Percentiles rank a stretch among this genome's conserved stretches.
Conservation (phyloP, 1,140 invertebrate genomes). For the Thereuonema tuberculata region DNA sequence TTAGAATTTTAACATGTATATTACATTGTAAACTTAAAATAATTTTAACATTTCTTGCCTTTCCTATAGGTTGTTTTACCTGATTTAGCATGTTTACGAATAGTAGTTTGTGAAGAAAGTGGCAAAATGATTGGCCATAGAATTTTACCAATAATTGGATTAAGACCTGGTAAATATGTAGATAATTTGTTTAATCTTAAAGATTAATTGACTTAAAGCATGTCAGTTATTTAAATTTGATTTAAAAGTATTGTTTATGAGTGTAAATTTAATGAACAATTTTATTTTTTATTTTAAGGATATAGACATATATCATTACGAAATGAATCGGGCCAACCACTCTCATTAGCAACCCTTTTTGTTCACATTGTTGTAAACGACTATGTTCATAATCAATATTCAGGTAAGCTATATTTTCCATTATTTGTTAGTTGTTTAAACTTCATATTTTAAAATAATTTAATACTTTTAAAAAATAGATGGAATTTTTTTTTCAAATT, state of each 20-base stretch:
- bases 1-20: no score
- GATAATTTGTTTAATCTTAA: neutral
- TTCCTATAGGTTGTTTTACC: slow-evolving; percentile 95
- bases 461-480: no score
- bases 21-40: slow-evolving; percentile 13
- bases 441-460: neutral
- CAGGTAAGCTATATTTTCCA: slow-evolving; percentile 30
- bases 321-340: slow-evolving; percentile 82
- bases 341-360: slow-evolving; percentile 77
- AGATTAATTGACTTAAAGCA: neutral
- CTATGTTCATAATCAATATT: slow-evolving; percentile 89
- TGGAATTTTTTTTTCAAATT: no score
- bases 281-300: slow-evolving; percentile 22
- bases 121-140: slow-evolving; percentile 83
- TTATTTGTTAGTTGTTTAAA: neutral
- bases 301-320: slow-evolving; percentile 45
- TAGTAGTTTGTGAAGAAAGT: slow-evolving; percentile 95
- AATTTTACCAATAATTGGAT: slow-evolving; percentile 85
- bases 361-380: slow-evolving; percentile 87
- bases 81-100: slow-evolving; percentile 84
- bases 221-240: neutral
- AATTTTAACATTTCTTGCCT: no score
- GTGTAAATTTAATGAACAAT: neutral
- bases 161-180: slow-evolving; percentile 61
- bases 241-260: neutral